Evolutionary conservation across 2,113 vertebrate species (phyloP).

Genomic region (Pipra filicauda): DNA sequence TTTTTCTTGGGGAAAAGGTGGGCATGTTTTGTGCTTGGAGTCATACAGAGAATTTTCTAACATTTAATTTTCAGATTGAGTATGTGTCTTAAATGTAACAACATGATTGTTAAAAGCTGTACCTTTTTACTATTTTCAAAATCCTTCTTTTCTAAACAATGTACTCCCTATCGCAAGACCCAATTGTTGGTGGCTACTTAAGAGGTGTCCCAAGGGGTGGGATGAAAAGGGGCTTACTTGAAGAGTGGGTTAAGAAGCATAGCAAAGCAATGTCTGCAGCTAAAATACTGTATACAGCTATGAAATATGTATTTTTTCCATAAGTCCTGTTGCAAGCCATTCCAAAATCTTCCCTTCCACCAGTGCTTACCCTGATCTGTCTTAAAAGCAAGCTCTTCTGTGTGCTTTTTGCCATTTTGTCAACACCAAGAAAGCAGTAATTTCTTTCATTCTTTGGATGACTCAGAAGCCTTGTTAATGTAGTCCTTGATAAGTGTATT

Average conservation of each 20-base stretch:
- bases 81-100: not conserved
- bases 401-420: conserved; percentile 15
- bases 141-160: not conserved
- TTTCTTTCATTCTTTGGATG: not conserved
- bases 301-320: not conserved
- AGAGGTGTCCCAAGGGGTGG: not conserved
- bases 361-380: not conserved
- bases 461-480: not conserved
- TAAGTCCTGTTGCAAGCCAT: not conserved
- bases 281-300: not conserved
- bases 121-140: not conserved
- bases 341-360: not conserved
- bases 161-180: not conserved
- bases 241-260: not conserved
- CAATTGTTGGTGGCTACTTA: not conserved
- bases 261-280: not conserved
- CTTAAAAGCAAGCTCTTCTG: not conserved
- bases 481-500: not conserved
- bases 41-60: not conserved
- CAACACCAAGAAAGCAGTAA: not conserved
- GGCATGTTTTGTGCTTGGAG: not conserved
- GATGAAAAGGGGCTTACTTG: not conserved
- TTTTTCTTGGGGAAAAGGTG: not conserved
- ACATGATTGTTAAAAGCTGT: not conserved
- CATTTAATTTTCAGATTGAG: not conserved